A percentile compares a stretch with the other conserved stretches of the same genome.
Conservation (phyloP, 2,113 vertebrate species). For the Mixornis gularis region DNA sequence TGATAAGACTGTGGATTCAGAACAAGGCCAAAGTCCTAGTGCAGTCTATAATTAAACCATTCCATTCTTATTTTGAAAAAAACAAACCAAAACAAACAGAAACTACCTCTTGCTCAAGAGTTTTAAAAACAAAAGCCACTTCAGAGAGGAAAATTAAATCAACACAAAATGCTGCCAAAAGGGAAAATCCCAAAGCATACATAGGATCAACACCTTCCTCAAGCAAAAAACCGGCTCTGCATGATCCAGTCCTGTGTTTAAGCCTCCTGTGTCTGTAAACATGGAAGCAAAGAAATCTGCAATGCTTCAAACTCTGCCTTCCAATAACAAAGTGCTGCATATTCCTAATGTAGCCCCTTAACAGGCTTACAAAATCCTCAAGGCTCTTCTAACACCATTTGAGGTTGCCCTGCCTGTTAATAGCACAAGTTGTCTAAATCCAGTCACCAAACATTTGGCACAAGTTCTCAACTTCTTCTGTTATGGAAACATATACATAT, state of each 20-base stretch:
- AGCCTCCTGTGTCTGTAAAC: not conserved
- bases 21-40: not conserved
- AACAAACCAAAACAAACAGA: conserved; percentile 20
- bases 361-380: not conserved
- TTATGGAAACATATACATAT: not conserved
- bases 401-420: not conserved
- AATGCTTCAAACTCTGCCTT: not conserved
- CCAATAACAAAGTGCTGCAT: not conserved
- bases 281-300: not conserved
- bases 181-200: conserved; percentile 22
- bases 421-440: not conserved
- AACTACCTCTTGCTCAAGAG: conserved; percentile 13
- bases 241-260: not conserved
- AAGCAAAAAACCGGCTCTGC: conserved; percentile 11
- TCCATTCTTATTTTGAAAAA: not conserved
- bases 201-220: not conserved
- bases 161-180: conserved; percentile 3
- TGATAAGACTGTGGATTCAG: not conserved
- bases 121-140: conserved; percentile 43
- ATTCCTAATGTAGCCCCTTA: not conserved
- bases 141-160: conserved; percentile 21
- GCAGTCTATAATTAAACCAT: conserved; percentile 15
- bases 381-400: not conserved
- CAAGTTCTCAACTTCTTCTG: not conserved
- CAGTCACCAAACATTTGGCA: not conserved